Conservation (phyloP, 2,113 vertebrate genomes). For the Zosterops lateralis region DNA sequence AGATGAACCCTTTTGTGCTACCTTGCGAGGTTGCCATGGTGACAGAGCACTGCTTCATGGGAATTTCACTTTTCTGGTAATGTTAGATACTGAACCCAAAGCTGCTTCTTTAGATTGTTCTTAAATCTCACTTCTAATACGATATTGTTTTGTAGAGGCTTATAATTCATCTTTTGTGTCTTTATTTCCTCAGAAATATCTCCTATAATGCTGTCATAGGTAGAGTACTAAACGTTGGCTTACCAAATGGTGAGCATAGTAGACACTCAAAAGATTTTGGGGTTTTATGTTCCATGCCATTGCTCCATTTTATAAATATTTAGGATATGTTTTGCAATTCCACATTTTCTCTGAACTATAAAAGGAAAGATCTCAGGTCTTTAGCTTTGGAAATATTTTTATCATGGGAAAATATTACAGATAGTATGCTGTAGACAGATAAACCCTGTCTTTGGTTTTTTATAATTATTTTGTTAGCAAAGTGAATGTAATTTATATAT, state of each 20-base stretch:
- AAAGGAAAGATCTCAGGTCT: background rate
- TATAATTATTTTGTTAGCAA: background rate
- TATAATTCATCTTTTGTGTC: slow-evolving; percentile 19
- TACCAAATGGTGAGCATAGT: background rate
- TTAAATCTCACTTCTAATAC: slow-evolving; percentile 54
- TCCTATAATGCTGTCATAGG: background rate
- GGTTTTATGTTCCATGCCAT: background rate
- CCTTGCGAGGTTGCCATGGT: slow-evolving; percentile 74
- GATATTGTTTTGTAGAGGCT: background rate
- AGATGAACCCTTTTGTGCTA: slow-evolving; percentile 73
- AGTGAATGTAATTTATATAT: background rate
- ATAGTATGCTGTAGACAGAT: background rate
- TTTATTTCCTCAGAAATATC: slow-evolving; percentile 29
- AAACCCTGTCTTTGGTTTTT: background rate
- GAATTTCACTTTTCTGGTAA: slow-evolving; percentile 72
- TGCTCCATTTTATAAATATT: slow-evolving; percentile 11
- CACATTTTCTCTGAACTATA: background rate
- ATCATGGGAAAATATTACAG: background rate
- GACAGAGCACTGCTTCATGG: slow-evolving; percentile 71
- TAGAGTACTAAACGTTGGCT: background rate
- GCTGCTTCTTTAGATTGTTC: slow-evolving; percentile 59
- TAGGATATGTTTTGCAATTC: background rate
- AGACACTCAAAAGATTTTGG: background rate
- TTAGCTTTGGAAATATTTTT: background rate
- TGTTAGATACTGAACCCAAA: slow-evolving; percentile 54